Evolutionary conservation across 2,797 vertebrate genomes (phyloP), one percentile per base, ranked within the genome.

Genomic region (Schizopygopsis pylzovi): DNA sequence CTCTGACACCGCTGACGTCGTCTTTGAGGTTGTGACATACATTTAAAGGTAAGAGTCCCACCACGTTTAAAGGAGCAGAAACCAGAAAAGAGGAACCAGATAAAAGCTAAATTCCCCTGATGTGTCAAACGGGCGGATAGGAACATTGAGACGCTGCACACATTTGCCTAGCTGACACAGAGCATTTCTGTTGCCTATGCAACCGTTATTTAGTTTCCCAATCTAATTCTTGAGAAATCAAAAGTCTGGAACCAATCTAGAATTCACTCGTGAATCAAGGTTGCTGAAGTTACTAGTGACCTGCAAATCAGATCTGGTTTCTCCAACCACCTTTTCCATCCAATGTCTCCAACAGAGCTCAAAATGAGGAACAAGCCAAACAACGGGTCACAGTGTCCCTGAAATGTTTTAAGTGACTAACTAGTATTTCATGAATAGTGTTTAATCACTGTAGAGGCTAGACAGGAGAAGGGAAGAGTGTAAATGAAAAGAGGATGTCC

Each of bases 21-120:
- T 22, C 28, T 39, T 84, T 76, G 75, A 87, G 47, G 70, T 87
- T 88, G 61, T 85, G 84, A 88, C 73, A 71, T 41, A 82, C 47
- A 84, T 75, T 81, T 79, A 75, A 82, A 88, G 41, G 76, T 25
- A 76, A 76, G 47, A 67, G 61, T 28, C 22, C 59, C n/a, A 54
- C 18, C 81, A 25, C 6, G 49, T 71, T 68, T 81, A 79, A 83
- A 84, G 65, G 59, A n/a, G 79, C 16, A 43, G 68, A 86, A 87
- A 87, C 61, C 33, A 84, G 25, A 82, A 82, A 43, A 37, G 43
- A 86, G 77, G 79, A 72, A 83, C 79, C 2, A 68, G 20, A 81
- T 49, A 54, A 37, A 63, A 78, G 61, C 7, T 16, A 88, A 89
- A 89, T 52, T 49, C 83, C 83, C 76, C 85, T 37, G 4, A 52